phyloP scores from a whole-genome alignment of 2,888 invertebrate genomes.

The Chalcis sispes region DNA sequence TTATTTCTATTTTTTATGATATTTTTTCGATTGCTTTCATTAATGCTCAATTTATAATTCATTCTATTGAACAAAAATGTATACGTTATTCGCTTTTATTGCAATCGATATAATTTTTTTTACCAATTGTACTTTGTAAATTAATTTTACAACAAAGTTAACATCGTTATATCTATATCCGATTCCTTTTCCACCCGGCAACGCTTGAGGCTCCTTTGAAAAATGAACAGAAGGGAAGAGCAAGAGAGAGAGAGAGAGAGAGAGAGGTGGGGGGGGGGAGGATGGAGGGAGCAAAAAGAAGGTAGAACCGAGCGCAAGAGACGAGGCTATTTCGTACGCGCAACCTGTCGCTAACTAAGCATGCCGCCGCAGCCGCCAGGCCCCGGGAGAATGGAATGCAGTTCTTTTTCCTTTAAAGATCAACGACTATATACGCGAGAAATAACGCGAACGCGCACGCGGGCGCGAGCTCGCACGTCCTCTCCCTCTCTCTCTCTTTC shows the following conservation, averaged over 20 bases:
- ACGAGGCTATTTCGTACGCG: slow-evolving; percentile 30
- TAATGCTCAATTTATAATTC: no score
- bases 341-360: slow-evolving; percentile 44
- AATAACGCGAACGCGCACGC: slow-evolving; percentile 1
- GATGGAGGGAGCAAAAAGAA: slow-evolving; percentile 6
- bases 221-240: slow-evolving; percentile 16
- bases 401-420: slow-evolving; percentile 20
- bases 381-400: slow-evolving; percentile 16
- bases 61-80: no score
- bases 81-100: no score
- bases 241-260: background rate
- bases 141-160: background rate
- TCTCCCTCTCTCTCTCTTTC: no score
- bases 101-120: background rate
- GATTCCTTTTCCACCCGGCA: no score
- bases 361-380: slow-evolving; percentile 1
- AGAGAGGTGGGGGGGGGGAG: background rate
- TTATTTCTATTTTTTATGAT: no score
- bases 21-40: no score
- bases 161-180: no score
- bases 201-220: slow-evolving; percentile 6
- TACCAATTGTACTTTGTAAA: no score
- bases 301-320: background rate
- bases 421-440: background rate
- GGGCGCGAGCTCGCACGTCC: no score